Evolutionary conservation across 2,113 vertebrate genomes (phyloP).

Genomic region (Xiphias gladius): DNA sequence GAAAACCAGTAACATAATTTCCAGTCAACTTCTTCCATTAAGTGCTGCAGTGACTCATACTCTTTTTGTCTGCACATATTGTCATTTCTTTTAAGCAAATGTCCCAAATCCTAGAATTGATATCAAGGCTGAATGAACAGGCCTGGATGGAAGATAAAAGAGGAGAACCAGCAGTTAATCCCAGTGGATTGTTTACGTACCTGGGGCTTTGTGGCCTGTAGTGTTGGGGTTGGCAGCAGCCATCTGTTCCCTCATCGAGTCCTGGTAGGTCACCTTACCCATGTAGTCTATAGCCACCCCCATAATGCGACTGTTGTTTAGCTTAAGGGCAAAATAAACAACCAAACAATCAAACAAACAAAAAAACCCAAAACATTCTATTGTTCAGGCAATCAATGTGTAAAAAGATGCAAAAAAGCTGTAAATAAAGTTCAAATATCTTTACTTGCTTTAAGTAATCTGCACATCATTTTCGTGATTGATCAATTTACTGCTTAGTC

Average conservation of each 20-base stretch:
- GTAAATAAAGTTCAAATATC: background rate
- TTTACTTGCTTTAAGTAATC: background rate
- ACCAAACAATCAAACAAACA: too few relatives aligned
- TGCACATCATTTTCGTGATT: too few relatives aligned
- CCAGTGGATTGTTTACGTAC: slow-evolving; percentile 79
- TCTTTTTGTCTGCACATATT: slow-evolving; percentile 7
- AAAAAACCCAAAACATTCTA: background rate
- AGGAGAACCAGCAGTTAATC: slow-evolving; percentile 23
- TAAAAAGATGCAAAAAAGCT: background rate
- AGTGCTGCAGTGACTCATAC: slow-evolving; percentile 23
- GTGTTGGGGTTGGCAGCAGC: slow-evolving; percentile 87
- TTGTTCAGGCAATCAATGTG: background rate
- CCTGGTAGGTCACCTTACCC: slow-evolving; percentile 95
- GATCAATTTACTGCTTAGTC: too few relatives aligned
- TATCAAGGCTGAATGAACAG: slow-evolving; percentile 15
- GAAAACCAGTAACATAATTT: background rate
- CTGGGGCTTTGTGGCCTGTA: slow-evolving; percentile 88
- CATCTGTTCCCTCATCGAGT: slow-evolving; percentile 92
- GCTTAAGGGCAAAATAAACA: slow-evolving; percentile 82
- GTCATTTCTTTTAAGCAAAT: slow-evolving; percentile 41
- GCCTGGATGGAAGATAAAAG: slow-evolving; percentile 28
- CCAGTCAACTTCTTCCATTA: background rate
- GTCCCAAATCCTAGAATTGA: slow-evolving; percentile 41
- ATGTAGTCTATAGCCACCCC: slow-evolving; percentile 92
- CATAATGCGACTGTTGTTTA: slow-evolving; percentile 91